Conservation (phyloP, 92 coral and sea anemone genomes). For the Zoanthus solanderi region DNA sequence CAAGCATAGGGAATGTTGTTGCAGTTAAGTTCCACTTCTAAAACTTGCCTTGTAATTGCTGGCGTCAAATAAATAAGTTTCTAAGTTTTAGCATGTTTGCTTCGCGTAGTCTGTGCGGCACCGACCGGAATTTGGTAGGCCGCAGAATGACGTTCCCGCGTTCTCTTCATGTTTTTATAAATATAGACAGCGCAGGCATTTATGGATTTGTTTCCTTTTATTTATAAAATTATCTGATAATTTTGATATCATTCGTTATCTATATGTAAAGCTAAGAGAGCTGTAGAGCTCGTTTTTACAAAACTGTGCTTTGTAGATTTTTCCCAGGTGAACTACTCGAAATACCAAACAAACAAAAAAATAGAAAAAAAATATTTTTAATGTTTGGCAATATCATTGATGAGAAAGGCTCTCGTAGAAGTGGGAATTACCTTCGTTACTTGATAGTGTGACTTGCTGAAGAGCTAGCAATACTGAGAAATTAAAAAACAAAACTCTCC, state of each 20-base stretch:
- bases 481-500: neutral
- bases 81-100: neutral
- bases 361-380: neutral
- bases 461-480: neutral
- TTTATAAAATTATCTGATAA: neutral
- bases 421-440: neutral
- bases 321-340: neutral
- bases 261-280: neutral
- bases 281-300: neutral
- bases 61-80: neutral
- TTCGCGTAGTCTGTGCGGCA: neutral
- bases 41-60: neutral
- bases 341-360: neutral
- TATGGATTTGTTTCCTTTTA: neutral
- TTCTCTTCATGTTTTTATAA: constrained; percentile 2
- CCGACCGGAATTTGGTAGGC: constrained; percentile 30
- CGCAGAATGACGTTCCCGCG: neutral
- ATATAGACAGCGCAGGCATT: neutral
- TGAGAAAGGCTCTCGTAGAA: neutral
- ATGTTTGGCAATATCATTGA: neutral
- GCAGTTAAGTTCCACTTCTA: neutral
- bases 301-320: neutral
- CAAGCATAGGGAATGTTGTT: neutral
- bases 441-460: neutral
- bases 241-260: neutral